Evolutionary conservation across 2,888 invertebrate genomes (phyloP), one percentile per base, ranked within the genome.

Genomic region (Drosophila robusta): DNA sequence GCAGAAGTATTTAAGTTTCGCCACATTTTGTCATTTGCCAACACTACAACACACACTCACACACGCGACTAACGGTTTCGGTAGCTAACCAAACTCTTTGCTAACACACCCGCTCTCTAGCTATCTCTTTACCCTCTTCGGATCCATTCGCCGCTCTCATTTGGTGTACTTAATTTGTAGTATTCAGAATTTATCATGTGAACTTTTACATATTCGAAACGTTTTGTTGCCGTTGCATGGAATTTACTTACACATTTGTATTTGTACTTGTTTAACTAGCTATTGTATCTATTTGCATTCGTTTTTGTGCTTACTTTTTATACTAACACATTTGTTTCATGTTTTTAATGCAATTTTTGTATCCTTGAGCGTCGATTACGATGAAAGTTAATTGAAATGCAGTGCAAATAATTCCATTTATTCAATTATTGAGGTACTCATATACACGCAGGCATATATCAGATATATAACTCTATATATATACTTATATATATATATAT

Each of bases 321-420:
- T 52, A 49, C 74, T 65, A 57, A 49, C 18, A 60, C 55, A 51
- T 62, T 67, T 50, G 39, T 58, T 58, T 62, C 41, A 26, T 54
- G 44, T 49, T 42, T 56, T 38, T 16, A 26, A 12, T n/a, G 14
- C 26, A 42, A 42, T 67, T 55, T 34, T 45, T 54, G 16, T 52
- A 29, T 49, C 16, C 41, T 54, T 12, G 42, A 50, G 47, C 51
- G 63, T 57, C 52, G 16, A 12, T 55, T 12, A 24, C 39, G 29
- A 46, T 46, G 24, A 64, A 68, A 56, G 41, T 67, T 67, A 64
- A 78, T 74, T 55, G 56, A 78, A 85, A 80, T 75, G 75, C 82
- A 78, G 71, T 85, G 85, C 85, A 85, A 82, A 80, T 54, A 76
- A 85, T 85, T 83, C 86, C 86, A 83, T 83, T 78, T 78, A 82